These are phyloP conservation scores for Philopedon plagiatum DNA, from an alignment of 2,888 invertebrate species.

Conservation along the genomic window DNA sequence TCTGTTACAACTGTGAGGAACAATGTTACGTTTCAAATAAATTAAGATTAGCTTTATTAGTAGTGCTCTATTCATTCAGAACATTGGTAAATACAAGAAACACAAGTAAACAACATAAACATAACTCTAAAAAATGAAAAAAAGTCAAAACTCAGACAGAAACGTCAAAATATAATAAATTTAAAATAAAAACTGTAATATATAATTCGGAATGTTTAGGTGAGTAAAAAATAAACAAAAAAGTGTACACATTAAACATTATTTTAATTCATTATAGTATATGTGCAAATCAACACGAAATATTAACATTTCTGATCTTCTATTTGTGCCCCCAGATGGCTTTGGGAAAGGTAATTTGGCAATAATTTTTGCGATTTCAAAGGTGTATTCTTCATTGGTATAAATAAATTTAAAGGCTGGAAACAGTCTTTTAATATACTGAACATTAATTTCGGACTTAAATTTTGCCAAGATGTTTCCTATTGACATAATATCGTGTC, in stretches of 20 bases:
- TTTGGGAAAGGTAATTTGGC: slow-evolving; percentile 11
- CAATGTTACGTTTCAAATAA: neutral
- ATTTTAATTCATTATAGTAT: slow-evolving; percentile 6
- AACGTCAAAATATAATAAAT: neutral
- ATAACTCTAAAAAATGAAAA: too few relatives aligned
- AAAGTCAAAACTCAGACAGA: too few relatives aligned
- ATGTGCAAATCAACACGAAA: slow-evolving; percentile 19
- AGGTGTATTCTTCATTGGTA: slow-evolving; percentile 14
- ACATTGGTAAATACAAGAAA: too few relatives aligned
- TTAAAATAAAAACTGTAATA: neutral
- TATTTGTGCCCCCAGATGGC: slow-evolving; percentile 4
- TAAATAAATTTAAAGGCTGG: slow-evolving; percentile 21
- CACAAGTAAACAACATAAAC: too few relatives aligned
- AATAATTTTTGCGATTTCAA: slow-evolving; percentile 20
- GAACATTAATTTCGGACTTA: slow-evolving; percentile 10
- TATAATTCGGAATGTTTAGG: too few relatives aligned
- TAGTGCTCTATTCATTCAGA: too few relatives aligned
- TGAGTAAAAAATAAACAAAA: too few relatives aligned
- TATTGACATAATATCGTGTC: slow-evolving; percentile 28
- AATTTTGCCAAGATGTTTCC: slow-evolving; percentile 26
- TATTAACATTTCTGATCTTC: slow-evolving; percentile 23
- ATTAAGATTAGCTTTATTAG: neutral
- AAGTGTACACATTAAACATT: neutral
- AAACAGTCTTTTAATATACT: neutral
- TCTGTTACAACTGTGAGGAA: neutral